A percentile compares a stretch with the other conserved stretches of the same genome.
phyloP scores from a whole-genome alignment of 2,888 invertebrate species.

The Napeogenes inachia region DNA sequence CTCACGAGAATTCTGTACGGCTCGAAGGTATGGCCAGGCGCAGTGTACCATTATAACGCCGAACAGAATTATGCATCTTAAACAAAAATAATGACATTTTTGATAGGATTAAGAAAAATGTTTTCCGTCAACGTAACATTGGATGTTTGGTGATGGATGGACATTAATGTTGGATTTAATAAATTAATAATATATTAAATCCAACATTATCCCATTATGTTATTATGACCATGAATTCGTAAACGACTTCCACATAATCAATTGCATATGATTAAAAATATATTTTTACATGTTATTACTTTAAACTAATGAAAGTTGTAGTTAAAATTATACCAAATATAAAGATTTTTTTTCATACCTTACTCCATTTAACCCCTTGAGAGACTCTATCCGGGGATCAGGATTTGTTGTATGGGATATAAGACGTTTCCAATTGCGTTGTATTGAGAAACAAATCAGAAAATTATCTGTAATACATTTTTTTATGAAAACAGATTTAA shows the following conservation, averaged over 20 bases:
- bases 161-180: too few relatives aligned
- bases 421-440: slow-evolving; percentile 38
- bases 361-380: slow-evolving; percentile 37
- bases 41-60: slow-evolving; percentile 32
- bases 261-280: too few relatives aligned
- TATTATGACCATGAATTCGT: too few relatives aligned
- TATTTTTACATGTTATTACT: too few relatives aligned
- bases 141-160: too few relatives aligned
- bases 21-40: slow-evolving; percentile 9
- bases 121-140: too few relatives aligned
- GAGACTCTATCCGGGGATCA: slow-evolving; percentile 19
- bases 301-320: too few relatives aligned
- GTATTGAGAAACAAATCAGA: slow-evolving; percentile 42
- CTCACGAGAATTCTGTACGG: slow-evolving; percentile 26
- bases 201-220: too few relatives aligned
- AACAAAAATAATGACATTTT: slow-evolving; percentile 1
- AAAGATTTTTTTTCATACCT: slow-evolving; percentile 30
- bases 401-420: slow-evolving; percentile 11
- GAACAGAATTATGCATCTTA: slow-evolving; percentile 22
- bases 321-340: not conserved
- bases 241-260: too few relatives aligned
- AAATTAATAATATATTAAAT: too few relatives aligned
- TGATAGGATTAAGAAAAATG: too few relatives aligned
- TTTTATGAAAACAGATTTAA: not conserved
- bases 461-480: slow-evolving; percentile 25